Conservation (phyloP, 2,113 vertebrate genomes). For the Monopterus albus region DNA sequence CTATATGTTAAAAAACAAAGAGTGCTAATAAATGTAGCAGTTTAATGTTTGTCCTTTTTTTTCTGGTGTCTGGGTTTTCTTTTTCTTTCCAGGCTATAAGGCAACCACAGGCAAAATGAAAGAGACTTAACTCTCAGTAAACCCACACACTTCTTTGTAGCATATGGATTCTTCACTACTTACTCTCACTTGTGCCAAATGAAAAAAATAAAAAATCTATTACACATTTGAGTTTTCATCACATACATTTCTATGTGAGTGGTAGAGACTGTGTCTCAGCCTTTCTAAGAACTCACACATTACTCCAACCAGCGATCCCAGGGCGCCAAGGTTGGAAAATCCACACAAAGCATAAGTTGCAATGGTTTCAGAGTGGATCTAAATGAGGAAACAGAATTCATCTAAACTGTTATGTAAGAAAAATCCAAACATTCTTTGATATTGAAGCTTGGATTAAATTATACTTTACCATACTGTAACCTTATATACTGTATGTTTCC, state of each 20-base stretch:
- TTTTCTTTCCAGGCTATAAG: too few relatives aligned
- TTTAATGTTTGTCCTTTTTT: too few relatives aligned
- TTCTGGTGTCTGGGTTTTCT: too few relatives aligned
- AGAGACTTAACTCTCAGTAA: constrained; percentile 3
- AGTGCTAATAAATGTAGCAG: too few relatives aligned
- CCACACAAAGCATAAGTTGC: constrained; percentile 91
- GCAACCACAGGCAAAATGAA: too few relatives aligned
- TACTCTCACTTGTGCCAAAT: constrained; percentile 24
- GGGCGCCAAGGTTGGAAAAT: constrained; percentile 89
- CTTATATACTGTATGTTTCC: too few relatives aligned
- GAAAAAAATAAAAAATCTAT: not conserved
- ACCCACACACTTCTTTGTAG: constrained; percentile 22
- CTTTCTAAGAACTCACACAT: constrained; percentile 82
- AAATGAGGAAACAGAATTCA: constrained; percentile 29
- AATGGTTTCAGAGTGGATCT: constrained; percentile 90
- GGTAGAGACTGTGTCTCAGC: not conserved
- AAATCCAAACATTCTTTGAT: not conserved
- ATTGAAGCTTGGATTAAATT: too few relatives aligned
- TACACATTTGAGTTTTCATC: not conserved
- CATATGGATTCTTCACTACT: constrained; percentile 30
- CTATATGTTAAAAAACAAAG: not conserved
- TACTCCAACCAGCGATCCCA: constrained; percentile 85
- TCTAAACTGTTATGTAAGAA: not conserved
- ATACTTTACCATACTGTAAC: too few relatives aligned
- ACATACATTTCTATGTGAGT: not conserved